phyloP scores from a whole-genome alignment of 2,888 invertebrate species.

The Bunonema sp. region DNA sequence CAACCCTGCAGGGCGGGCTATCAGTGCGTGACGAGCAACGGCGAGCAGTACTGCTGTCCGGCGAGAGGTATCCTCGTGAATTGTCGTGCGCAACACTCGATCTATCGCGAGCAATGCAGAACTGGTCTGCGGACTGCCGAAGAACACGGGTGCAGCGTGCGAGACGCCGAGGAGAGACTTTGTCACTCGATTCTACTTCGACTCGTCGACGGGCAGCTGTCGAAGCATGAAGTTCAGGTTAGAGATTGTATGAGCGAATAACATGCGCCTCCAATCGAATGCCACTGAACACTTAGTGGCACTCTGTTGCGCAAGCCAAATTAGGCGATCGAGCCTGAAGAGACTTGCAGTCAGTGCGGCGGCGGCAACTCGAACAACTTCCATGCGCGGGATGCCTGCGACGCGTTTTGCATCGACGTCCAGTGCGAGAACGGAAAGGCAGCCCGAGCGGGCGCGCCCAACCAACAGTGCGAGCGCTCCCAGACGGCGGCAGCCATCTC shows the following conservation, averaged over 20 bases:
- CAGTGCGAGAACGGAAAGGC: constrained; percentile 30
- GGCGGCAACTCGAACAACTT: constrained; percentile 42
- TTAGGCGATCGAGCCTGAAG: too few relatives aligned
- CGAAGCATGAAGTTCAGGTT: too few relatives aligned
- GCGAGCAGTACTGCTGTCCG: constrained; percentile 39
- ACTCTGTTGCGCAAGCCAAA: too few relatives aligned
- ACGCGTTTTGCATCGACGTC: constrained; percentile 40
- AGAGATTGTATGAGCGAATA: too few relatives aligned
- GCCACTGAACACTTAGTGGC: too few relatives aligned
- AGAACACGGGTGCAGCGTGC: constrained; percentile 15
- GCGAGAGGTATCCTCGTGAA: constrained; percentile 6
- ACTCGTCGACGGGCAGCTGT: constrained; percentile 18
- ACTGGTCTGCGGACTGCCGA: constrained; percentile 15
- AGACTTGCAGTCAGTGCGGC: constrained; percentile 32
- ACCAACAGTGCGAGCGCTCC: too few relatives aligned
- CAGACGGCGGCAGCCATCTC: constrained; percentile 19
- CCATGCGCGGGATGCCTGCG: constrained; percentile 39
- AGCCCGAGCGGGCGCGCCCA: constrained; percentile 34
- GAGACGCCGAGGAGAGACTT: constrained; percentile 6
- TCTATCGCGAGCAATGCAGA: constrained; percentile 7
- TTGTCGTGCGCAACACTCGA: not conserved
- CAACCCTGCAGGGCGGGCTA: constrained; percentile 38
- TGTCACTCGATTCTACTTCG: constrained; percentile 18
- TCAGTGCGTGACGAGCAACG: constrained; percentile 33
- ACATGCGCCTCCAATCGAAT: too few relatives aligned